Evolutionary conservation across 2,113 vertebrate species (phyloP).

Genomic region (Larimichthys crocea): DNA sequence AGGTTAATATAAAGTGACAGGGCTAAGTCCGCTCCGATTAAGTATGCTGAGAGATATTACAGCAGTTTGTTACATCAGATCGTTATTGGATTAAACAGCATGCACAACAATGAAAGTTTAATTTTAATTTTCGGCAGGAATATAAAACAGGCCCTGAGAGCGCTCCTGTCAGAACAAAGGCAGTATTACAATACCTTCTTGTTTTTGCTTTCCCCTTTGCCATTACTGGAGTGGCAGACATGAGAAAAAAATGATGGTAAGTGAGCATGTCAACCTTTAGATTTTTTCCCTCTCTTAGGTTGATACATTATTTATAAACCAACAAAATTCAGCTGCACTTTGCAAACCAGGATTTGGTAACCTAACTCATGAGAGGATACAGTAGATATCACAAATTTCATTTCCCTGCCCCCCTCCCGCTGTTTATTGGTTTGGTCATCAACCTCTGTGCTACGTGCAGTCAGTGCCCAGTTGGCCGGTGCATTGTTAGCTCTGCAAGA

Average conservation of each 20-base stretch:
- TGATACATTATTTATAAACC: conserved; percentile 65
- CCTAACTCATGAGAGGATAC: not conserved
- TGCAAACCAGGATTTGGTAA: conserved; percentile 19
- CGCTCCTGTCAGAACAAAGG: conserved; percentile 83
- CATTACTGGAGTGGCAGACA: conserved; percentile 65
- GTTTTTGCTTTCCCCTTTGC: conserved; percentile 65
- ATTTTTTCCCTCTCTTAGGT: conserved; percentile 21
- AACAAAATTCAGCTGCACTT: conserved; percentile 36
- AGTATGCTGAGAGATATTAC: conserved; percentile 96
- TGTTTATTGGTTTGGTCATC: conserved; percentile 34
- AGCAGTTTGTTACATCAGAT: conserved; percentile 93
- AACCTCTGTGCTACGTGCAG: conserved; percentile 26
- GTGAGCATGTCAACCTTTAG: conserved; percentile 69
- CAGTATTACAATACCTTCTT: conserved; percentile 71
- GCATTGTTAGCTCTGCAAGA: conserved; percentile 59
- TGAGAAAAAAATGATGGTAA: conserved; percentile 63
- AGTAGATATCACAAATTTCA: conserved; percentile 18
- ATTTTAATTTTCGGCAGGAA: conserved; percentile 89
- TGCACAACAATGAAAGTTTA: conserved; percentile 95
- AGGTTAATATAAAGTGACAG: conserved; percentile 99
- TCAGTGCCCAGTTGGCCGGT: conserved; percentile 26
- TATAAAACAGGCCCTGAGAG: conserved; percentile 75
- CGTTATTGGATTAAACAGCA: conserved; percentile 97
- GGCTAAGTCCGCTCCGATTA: conserved; percentile 99
- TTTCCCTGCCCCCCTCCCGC: not conserved